Percentiles rank a stretch among this genome's conserved stretches.
Evolutionary conservation across 1,140 invertebrate species (phyloP).

Genomic region (Vollenhovia emeryi): DNA sequence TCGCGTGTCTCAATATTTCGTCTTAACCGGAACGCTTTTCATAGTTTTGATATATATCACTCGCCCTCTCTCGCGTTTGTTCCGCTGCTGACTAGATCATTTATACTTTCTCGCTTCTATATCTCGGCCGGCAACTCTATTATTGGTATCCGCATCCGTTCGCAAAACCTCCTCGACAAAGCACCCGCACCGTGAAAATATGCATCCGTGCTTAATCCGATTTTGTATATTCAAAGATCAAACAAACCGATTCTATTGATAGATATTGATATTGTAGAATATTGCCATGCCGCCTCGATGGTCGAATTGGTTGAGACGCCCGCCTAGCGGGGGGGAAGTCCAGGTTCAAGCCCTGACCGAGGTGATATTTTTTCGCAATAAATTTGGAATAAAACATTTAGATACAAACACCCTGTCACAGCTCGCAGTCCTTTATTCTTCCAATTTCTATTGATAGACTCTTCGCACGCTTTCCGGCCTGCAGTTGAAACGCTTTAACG

Average conservation of each 20-base stretch:
- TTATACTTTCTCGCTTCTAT: conserved; percentile 35
- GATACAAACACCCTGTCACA: too few relatives aligned
- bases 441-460: too few relatives aligned
- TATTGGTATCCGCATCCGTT: neutral
- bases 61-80: conserved; percentile 4
- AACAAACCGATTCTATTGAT: conserved; percentile 35
- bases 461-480: too few relatives aligned
- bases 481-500: neutral
- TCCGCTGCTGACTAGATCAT: neutral
- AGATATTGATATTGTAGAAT: too few relatives aligned
- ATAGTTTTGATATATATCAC: conserved; percentile 72
- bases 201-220: conserved; percentile 32
- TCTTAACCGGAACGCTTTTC: conserved; percentile 59
- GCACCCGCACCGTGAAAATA: neutral
- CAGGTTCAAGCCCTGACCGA: too few relatives aligned
- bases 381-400: too few relatives aligned
- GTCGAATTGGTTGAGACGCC: too few relatives aligned
- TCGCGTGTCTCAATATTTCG: conserved; percentile 80
- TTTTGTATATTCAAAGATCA: conserved; percentile 11
- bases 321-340: too few relatives aligned
- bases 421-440: too few relatives aligned
- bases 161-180: conserved; percentile 10
- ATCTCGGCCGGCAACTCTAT: conserved; percentile 56
- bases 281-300: too few relatives aligned
- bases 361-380: too few relatives aligned